A percentile compares a stretch with the other conserved stretches of the same genome.
phyloP scores from a whole-genome alignment of 2,797 vertebrate genomes.

The Discoglossus pictus region DNA sequence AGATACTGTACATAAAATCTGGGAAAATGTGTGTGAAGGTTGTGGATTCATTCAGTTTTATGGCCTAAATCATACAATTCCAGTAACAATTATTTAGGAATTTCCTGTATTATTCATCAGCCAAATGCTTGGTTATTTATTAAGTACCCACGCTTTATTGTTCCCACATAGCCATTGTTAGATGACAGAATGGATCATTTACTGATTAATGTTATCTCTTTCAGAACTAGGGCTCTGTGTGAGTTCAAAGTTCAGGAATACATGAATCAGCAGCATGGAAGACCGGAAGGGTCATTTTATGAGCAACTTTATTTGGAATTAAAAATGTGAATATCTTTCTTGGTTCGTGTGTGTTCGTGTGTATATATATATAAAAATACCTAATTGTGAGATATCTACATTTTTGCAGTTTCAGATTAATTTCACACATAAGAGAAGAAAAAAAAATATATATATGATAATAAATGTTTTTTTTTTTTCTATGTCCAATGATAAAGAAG shows the following conservation, averaged over 20 bases:
- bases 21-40: not conserved
- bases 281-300: conserved; percentile 5
- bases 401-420: too few relatives aligned
- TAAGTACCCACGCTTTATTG: conserved; percentile 29
- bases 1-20: not conserved
- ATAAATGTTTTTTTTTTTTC: too few relatives aligned
- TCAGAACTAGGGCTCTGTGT: conserved; percentile 42
- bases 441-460: too few relatives aligned
- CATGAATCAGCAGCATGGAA: conserved; percentile 6
- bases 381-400: too few relatives aligned
- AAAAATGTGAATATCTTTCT: too few relatives aligned
- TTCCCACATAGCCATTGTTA: conserved; percentile 22
- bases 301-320: not conserved
- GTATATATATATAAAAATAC: too few relatives aligned
- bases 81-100: conserved; percentile 34
- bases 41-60: not conserved
- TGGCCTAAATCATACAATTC: conserved; percentile 20
- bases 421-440: too few relatives aligned
- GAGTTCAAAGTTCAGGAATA: conserved; percentile 39
- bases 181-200: conserved; percentile 27
- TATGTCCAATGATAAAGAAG: too few relatives aligned
- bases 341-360: too few relatives aligned
- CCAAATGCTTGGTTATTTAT: conserved; percentile 17
- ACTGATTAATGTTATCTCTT: conserved; percentile 42
- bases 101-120: conserved; percentile 29